Conservation (phyloP, 2,888 invertebrate species). For the Diaphora mendica region DNA sequence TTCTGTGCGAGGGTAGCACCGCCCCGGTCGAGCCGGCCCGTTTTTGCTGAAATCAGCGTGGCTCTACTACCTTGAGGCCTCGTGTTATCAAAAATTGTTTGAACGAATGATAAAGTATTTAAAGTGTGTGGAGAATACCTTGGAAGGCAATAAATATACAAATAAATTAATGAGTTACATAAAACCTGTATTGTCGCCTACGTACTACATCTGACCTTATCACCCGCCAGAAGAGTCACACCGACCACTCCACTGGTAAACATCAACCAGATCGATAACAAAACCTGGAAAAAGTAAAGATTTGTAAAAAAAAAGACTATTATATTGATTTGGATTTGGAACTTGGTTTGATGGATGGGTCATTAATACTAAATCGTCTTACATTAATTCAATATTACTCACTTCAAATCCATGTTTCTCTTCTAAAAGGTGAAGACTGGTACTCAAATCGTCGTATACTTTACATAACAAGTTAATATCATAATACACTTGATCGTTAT, state of each 20-base stretch:
- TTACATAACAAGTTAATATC: slow-evolving; percentile 61
- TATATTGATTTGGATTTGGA: neutral
- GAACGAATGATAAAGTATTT: too few species aligned
- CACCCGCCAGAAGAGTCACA: slow-evolving; percentile 58
- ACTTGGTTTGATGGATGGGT: neutral
- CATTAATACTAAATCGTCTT: neutral
- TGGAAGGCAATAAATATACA: too few species aligned
- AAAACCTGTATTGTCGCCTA: too few species aligned
- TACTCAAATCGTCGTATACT: slow-evolving; percentile 64
- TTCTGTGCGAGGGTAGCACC: too few species aligned
- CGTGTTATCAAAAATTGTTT: too few species aligned
- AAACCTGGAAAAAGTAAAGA: slow-evolving; percentile 27
- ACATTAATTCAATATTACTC: neutral
- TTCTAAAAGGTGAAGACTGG: slow-evolving; percentile 63
- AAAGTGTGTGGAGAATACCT: too few species aligned
- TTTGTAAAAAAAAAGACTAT: neutral
- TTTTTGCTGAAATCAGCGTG: too few species aligned
- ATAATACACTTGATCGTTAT: slow-evolving; percentile 21
- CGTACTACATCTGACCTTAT: slow-evolving; percentile 49
- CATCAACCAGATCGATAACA: slow-evolving; percentile 66
- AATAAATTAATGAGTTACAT: too few species aligned
- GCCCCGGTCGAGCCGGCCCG: too few species aligned
- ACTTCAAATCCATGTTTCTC: slow-evolving; percentile 56
- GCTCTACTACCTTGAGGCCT: too few species aligned
- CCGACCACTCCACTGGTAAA: slow-evolving; percentile 68